Conservation (phyloP, 2,797 vertebrate species). For the Coregonus suidteri region DNA sequence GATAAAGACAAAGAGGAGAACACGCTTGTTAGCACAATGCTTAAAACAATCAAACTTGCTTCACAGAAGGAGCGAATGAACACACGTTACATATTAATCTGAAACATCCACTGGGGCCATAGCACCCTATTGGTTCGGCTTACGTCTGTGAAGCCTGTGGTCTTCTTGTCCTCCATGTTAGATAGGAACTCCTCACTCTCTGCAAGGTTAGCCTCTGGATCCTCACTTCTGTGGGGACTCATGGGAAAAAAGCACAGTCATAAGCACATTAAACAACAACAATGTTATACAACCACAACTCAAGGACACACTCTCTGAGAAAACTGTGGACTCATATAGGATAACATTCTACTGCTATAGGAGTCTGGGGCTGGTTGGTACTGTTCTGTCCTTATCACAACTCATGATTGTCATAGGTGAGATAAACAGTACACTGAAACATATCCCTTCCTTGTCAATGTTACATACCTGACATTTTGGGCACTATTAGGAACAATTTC, state of each 20-base stretch:
- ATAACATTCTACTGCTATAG: not conserved
- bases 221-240: conserved; percentile 77
- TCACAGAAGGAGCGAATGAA: not conserved
- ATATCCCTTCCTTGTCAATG: not conserved
- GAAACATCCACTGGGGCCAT: not conserved
- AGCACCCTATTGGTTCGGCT: conserved; percentile 53
- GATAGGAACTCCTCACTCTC: conserved; percentile 88
- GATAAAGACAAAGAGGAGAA: conserved; percentile 8
- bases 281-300: not conserved
- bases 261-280: conserved; percentile 3
- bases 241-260: conserved; percentile 19
- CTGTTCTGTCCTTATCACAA: not conserved
- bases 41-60: not conserved
- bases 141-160: conserved; percentile 90
- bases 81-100: not conserved
- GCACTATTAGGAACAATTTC: conserved; percentile 71
- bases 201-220: conserved; percentile 67
- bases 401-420: not conserved
- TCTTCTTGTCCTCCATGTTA: conserved; percentile 80
- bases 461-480: conserved; percentile 75
- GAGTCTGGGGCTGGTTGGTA: not conserved
- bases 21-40: not conserved
- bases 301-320: not conserved
- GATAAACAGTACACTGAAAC: not conserved
- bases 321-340: not conserved